Evolutionary conservation across 2,113 vertebrate species (phyloP).

Genomic region (Apteryx mantelli): DNA sequence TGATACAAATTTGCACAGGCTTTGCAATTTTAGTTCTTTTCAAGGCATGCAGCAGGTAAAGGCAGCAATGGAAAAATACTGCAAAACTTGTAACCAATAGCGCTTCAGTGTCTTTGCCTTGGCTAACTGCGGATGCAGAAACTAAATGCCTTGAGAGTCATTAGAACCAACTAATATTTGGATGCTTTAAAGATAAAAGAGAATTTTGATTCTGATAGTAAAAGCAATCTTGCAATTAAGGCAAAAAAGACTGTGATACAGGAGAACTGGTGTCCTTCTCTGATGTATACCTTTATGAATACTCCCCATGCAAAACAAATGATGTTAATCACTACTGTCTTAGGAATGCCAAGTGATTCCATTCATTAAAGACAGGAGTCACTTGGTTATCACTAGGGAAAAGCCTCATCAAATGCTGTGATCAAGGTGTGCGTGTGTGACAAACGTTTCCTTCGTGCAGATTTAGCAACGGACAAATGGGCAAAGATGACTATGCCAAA

Average conservation of each 20-base stretch:
- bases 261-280: neutral
- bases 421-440: neutral
- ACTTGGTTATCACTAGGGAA: neutral
- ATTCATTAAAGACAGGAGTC: neutral
- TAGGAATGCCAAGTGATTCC: neutral
- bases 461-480: neutral
- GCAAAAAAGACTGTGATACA: neutral
- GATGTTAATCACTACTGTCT: neutral
- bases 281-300: rapidly evolving
- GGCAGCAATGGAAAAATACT: neutral
- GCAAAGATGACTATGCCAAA: neutral
- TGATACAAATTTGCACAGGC: neutral
- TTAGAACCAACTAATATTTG: neutral
- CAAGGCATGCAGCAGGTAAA: neutral
- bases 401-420: neutral
- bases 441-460: neutral
- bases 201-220: neutral
- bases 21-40: neutral
- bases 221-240: neutral
- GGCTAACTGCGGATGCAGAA: neutral
- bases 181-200: neutral
- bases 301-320: neutral
- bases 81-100: neutral
- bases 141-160: neutral
- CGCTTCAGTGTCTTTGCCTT: neutral